Percentiles rank a stretch among this genome's conserved stretches.
Evolutionary conservation across 2,797 vertebrate genomes (phyloP).

Genomic region (Phrynocephalus guinanensis): DNA sequence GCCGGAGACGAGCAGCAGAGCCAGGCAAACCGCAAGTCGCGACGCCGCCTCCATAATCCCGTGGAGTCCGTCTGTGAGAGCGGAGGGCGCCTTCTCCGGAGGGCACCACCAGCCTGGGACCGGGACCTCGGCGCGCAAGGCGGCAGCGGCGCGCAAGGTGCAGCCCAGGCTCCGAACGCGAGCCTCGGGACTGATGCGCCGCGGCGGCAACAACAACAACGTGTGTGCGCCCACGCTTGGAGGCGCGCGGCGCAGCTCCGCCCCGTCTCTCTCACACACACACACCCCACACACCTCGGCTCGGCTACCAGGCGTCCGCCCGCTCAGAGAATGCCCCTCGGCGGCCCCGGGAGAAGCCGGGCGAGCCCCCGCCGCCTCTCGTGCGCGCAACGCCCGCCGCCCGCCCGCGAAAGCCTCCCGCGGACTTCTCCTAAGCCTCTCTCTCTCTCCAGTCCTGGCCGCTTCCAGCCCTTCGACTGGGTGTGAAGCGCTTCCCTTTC

Average conservation of each 20-base stretch:
- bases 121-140: neutral
- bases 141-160: neutral
- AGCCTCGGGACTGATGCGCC: neutral
- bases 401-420: neutral
- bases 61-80: too few relatives aligned
- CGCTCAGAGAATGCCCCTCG: neutral
- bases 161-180: neutral
- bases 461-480: too few relatives aligned
- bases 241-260: neutral
- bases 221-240: neutral
- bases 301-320: fast-evolving
- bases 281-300: fast-evolving
- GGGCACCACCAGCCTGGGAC: too few relatives aligned
- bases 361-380: too few relatives aligned
- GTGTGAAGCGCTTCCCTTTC: neutral
- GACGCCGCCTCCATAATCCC: neutral
- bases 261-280: neutral
- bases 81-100: neutral
- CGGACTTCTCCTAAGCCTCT: too few relatives aligned
- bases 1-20: neutral
- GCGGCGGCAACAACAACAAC: fast-evolving
- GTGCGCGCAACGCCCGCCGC: neutral
- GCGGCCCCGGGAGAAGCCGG: neutral
- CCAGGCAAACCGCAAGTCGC: neutral
- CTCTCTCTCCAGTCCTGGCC: neutral